Evolutionary conservation across 2,797 vertebrate species (phyloP).

Genomic region (Microctenopoma steveboyesi): DNA sequence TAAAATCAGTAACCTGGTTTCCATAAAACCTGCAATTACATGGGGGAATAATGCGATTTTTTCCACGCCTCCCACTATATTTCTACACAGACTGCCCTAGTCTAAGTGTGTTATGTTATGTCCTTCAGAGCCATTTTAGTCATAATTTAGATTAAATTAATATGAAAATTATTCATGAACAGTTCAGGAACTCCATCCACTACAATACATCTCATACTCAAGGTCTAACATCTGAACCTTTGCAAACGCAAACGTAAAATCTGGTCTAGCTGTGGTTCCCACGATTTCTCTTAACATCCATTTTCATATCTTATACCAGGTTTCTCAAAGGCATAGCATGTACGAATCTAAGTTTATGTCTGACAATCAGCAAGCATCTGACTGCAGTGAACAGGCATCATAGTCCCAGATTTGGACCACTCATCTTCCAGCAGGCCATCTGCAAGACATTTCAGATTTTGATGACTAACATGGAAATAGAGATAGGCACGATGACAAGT

Average conservation of each 20-base stretch:
- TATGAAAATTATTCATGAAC: not conserved
- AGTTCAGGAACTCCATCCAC: not conserved
- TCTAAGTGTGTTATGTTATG: not conserved
- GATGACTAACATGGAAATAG: slow-evolving; percentile 12
- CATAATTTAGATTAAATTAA: not conserved
- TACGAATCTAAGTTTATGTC: not conserved
- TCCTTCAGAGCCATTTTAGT: not conserved
- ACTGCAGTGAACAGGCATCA: slow-evolving; percentile 1
- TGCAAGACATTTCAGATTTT: slow-evolving; percentile 17
- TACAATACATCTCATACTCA: too few species aligned
- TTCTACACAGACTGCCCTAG: not conserved
- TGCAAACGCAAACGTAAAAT: not conserved
- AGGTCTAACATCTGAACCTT: not conserved
- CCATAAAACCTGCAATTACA: not conserved
- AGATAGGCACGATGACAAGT: not conserved
- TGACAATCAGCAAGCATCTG: slow-evolving; percentile 9
- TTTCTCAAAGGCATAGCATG: not conserved
- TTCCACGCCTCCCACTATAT: not conserved
- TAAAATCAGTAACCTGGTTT: slow-evolving; percentile 18
- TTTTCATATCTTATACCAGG: not conserved
- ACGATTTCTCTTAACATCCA: not conserved
- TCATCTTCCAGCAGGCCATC: slow-evolving; percentile 20
- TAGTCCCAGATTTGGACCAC: slow-evolving; percentile 16
- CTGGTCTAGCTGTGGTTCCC: too few species aligned
- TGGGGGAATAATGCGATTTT: not conserved